These are phyloP conservation scores for Euplagia quadripunctaria DNA, from an alignment of 2,888 invertebrate genomes.

Conservation along the genomic window DNA sequence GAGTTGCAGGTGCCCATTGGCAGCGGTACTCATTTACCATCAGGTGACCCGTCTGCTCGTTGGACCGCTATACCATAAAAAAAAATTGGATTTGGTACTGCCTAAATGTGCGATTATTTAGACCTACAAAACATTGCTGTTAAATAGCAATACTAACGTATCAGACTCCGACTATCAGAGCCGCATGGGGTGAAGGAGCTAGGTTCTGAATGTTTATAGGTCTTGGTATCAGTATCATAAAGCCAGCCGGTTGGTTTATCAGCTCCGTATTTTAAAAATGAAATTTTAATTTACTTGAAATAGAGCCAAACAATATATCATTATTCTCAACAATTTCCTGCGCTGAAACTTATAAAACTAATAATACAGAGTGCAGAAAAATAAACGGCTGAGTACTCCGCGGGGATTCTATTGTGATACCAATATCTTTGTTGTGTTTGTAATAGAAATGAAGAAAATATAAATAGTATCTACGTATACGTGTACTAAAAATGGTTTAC, in stretches of 20 bases:
- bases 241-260: not conserved
- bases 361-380: conserved; percentile 41
- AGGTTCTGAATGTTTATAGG: not conserved
- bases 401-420: conserved; percentile 26
- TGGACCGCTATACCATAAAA: too few relatives aligned
- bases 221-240: not conserved
- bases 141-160: too few relatives aligned
- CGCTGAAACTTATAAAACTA: conserved; percentile 42
- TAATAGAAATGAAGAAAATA: not conserved
- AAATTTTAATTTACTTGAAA: not conserved
- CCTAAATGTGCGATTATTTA: too few relatives aligned
- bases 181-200: too few relatives aligned
- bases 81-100: too few relatives aligned
- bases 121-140: too few relatives aligned
- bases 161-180: too few relatives aligned
- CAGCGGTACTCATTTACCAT: too few relatives aligned
- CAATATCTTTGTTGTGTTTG: conserved; percentile 17
- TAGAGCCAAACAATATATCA: conserved; percentile 22
- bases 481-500: not conserved
- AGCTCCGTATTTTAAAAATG: not conserved
- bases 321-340: conserved; percentile 3
- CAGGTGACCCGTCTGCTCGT: too few relatives aligned
- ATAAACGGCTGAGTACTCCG: conserved; percentile 39
- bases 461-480: not conserved
- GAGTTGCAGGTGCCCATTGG: too few relatives aligned